Evolutionary conservation across 2,113 vertebrate genomes (phyloP).

Genomic region (Ellobius talpinus): DNA sequence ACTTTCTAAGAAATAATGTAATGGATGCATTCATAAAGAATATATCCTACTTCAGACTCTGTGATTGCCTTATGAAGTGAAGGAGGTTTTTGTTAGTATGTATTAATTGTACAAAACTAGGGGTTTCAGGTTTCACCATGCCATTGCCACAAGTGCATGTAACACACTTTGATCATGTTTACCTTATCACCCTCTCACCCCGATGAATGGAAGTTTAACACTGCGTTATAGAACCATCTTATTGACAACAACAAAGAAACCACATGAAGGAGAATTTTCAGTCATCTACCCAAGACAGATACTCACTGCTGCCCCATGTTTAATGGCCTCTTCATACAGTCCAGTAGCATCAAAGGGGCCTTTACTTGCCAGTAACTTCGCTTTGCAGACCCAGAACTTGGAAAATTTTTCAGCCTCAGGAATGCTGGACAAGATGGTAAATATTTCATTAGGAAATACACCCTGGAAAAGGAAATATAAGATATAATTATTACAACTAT

Average conservation of each 20-base stretch:
- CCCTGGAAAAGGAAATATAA: conserved; percentile 86
- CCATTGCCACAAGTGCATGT: too few relatives aligned
- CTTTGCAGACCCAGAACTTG: conserved; percentile 95
- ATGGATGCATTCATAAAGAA: not conserved
- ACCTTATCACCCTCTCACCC: not conserved
- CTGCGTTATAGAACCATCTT: not conserved
- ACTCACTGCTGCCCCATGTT: conserved; percentile 89
- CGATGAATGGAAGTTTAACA: not conserved
- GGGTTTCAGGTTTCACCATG: not conserved
- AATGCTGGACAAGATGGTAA: conserved; percentile 86
- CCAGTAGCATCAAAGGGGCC: conserved; percentile 89
- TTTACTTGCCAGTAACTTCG: conserved; percentile 88
- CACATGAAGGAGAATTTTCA: not conserved
- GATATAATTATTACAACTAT: not conserved
- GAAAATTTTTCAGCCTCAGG: conserved; percentile 93
- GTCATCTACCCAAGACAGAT: not conserved
- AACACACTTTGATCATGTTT: not conserved
- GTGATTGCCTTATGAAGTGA: not conserved
- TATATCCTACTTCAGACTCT: not conserved
- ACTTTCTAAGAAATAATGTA: conserved; percentile 6
- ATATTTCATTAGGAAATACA: conserved; percentile 83
- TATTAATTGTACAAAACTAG: not conserved
- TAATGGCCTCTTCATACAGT: conserved; percentile 91
- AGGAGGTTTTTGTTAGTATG: not conserved
- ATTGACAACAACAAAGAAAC: not conserved